Percentiles rank a stretch among this genome's conserved stretches.
Evolutionary conservation across 1,140 invertebrate genomes (phyloP).

Genomic region (Heliconius himera): DNA sequence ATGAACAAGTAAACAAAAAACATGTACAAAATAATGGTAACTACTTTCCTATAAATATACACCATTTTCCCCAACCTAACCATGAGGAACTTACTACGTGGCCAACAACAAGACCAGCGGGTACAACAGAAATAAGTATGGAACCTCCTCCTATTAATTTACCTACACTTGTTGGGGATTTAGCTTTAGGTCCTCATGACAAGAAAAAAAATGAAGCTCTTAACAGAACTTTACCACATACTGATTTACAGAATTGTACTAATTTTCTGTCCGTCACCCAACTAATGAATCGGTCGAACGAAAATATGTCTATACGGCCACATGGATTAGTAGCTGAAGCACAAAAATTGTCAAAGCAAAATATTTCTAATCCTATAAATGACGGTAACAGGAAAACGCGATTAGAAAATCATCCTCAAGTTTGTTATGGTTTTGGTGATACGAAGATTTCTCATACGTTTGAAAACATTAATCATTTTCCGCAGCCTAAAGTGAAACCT

Average conservation of each 20-base stretch:
- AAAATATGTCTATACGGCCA: conserved; percentile 62
- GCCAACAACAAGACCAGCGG: conserved; percentile 68
- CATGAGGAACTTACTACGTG: conserved; percentile 73
- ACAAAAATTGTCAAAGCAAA: conserved; percentile 61
- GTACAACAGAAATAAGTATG: conserved; percentile 76
- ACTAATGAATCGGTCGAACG: conserved; percentile 73
- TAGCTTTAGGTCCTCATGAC: conserved; percentile 75
- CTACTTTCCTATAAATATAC: conserved; percentile 74
- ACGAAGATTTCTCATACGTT: conserved; percentile 57
- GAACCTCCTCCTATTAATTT: conserved; percentile 75
- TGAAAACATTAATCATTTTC: conserved; percentile 62
- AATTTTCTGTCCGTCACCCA: conserved; percentile 76
- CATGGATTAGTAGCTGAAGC: conserved; percentile 57
- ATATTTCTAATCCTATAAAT: conserved; percentile 47
- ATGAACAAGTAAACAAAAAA: conserved; percentile 58
- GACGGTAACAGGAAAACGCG: conserved; percentile 60
- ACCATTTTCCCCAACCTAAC: conserved; percentile 64
- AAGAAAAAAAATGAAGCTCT: conserved; percentile 68
- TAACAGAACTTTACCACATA: conserved; percentile 52
- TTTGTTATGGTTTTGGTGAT: conserved; percentile 69
- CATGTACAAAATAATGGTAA: conserved; percentile 61
- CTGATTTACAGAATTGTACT: conserved; percentile 68
- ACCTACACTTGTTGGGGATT: conserved; percentile 73
- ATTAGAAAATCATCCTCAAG: conserved; percentile 61
- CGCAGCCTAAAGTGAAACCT: conserved; percentile 60